Evolutionary conservation across 2,113 vertebrate species (phyloP), one percentile per base, ranked within the genome.

Genomic region (Solenodon paradoxus): DNA sequence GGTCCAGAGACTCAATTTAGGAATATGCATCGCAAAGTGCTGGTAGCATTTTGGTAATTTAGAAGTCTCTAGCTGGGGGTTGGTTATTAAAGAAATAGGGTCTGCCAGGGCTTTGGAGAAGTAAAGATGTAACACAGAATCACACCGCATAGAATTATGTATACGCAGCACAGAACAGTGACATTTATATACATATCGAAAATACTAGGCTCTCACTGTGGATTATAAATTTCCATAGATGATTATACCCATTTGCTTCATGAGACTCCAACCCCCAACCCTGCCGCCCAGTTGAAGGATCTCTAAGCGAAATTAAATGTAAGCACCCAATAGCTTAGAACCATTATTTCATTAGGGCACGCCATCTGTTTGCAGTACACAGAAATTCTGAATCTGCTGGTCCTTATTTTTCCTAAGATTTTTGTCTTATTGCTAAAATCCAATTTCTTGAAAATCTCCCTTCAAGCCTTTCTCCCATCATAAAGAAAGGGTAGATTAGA

Each of bases 251-350:
- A 92, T 69, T 63, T 97, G 61, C 69, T 97, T 68, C 63, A 51
- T 40, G 30, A 89, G 35, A 89, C n/a, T 47, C n/a, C n/a, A n/a
- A n/a, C n/a, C n/a, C n/a, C n/a, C n/a, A n/a, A n/a, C n/a, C n/a
- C n/a, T 71, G 53, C n/a, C 11, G 20, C 28, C 81, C 55, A 72
- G 15, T 84, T 72, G 71, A 32, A 93, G 51, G 24, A 55, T 82
- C n/a, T 79, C 26, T 38, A 87, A 83, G 8, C 68, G 95, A 79
- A 91, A 94, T 72, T 68, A 92, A 57, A 96, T 20, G 55, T 68
- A 97, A 91, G 26, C 68, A 82, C 38, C 42, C 45, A 86, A 53
- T 5, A 79, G 64, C 64, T 92, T 57, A 64, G 64, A 57, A 28
- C 30, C 72, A 84, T 69, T 64, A 69, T 69, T 91, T 95, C 90